phyloP scores from a whole-genome alignment of 35 echinoderm and acorn worm genomes.

The Apostichopus parvimensis region DNA sequence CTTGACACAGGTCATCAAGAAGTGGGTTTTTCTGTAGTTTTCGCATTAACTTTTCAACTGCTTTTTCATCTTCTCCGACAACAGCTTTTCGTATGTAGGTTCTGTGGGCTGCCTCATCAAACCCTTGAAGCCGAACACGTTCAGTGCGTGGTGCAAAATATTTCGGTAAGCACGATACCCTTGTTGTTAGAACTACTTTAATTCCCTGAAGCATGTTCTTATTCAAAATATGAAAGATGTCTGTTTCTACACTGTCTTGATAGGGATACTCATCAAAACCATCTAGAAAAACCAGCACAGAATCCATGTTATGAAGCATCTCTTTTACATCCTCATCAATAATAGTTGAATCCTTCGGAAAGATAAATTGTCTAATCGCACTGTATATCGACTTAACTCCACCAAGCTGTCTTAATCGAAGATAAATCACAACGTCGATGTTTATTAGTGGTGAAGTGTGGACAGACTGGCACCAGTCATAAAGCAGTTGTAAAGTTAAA shows the following conservation, averaged over 20 bases:
- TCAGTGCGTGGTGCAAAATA: background rate
- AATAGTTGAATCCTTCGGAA: background rate
- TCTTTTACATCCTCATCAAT: background rate
- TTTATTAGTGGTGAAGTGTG: background rate
- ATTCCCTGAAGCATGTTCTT: background rate
- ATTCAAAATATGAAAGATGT: background rate
- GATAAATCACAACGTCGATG: background rate
- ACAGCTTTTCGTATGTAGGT: conserved; percentile 18
- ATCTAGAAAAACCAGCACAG: background rate
- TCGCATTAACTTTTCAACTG: background rate
- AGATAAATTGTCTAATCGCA: too few relatives aligned
- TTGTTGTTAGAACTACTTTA: background rate
- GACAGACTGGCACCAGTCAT: background rate
- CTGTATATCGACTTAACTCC: too few relatives aligned
- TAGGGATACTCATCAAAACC: background rate
- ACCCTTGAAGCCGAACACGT: conserved; percentile 6
- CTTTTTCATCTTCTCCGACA: background rate
- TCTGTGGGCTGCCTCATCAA: background rate
- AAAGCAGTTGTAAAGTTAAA: background rate
- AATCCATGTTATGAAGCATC: background rate
- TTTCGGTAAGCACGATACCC: background rate
- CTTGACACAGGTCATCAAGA: background rate
- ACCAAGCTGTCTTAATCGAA: background rate
- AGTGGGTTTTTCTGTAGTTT: conserved; percentile 28
- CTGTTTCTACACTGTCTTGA: background rate